Percentiles rank a stretch among this genome's conserved stretches.
Evolutionary conservation across 35 echinoderm and acorn worm genomes (phyloP).

Genomic region (Strongylocentrotus purpuratus): DNA sequence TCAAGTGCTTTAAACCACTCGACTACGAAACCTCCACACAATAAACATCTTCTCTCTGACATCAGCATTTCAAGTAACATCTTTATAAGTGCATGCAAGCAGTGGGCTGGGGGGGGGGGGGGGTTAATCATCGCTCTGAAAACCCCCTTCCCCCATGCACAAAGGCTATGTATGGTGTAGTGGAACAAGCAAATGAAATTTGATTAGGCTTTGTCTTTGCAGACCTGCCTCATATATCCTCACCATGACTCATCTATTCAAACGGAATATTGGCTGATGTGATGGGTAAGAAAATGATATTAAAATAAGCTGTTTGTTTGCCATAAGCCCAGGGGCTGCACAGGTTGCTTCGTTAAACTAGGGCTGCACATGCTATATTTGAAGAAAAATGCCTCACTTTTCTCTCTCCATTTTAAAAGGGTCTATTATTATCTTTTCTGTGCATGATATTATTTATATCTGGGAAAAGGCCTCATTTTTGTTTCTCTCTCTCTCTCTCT

Average conservation of each 20-base stretch:
- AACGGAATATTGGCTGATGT: background rate
- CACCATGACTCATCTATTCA: background rate
- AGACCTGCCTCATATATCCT: background rate
- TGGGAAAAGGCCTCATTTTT: background rate
- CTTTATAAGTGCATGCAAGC: background rate
- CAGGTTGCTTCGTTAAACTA: background rate
- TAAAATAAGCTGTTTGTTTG: background rate
- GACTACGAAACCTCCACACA: no score
- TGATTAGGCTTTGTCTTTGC: background rate
- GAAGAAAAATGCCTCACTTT: background rate
- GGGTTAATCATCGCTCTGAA: background rate
- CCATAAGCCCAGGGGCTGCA: background rate
- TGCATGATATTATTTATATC: background rate
- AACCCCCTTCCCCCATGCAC: background rate
- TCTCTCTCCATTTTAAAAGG: background rate
- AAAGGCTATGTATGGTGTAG: background rate
- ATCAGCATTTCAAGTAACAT: no score
- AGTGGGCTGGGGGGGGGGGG: background rate
- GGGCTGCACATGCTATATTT: background rate
- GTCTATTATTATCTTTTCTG: background rate
- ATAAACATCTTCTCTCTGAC: no score
- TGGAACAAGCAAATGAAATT: background rate
- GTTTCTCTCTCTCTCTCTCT: background rate
- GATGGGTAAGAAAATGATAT: background rate
- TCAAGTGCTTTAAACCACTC: no score